Percentiles rank a stretch among this genome's conserved stretches.
These are phyloP conservation scores for Byasa hedistus DNA, from an alignment of 2,888 invertebrate genomes.

Conservation along the genomic window DNA sequence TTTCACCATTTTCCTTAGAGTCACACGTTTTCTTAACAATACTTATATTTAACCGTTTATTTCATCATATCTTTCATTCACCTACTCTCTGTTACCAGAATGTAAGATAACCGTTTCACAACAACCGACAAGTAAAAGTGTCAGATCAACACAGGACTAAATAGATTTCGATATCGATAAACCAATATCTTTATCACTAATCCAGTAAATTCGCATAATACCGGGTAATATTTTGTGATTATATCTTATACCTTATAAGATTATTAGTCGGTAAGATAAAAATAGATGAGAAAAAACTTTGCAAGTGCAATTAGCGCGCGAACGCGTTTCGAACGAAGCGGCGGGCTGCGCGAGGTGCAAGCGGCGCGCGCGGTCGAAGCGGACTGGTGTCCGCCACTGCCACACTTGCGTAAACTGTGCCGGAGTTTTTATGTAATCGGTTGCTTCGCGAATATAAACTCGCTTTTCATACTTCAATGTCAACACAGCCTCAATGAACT, in stretches of 20 bases:
- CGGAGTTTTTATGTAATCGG: slow-evolving; percentile 61
- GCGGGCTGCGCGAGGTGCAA: slow-evolving; percentile 26
- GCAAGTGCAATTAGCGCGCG: neutral
- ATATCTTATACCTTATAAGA: slow-evolving; percentile 6
- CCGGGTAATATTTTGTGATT: slow-evolving; percentile 5
- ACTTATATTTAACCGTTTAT: slow-evolving; percentile 6
- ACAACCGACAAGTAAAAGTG: slow-evolving; percentile 38
- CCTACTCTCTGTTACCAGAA: slow-evolving; percentile 13
- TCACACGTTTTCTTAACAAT: neutral
- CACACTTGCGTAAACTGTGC: slow-evolving; percentile 63
- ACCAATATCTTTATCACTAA: slow-evolving; percentile 44
- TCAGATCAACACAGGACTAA: slow-evolving; percentile 35
- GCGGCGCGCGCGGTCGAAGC: slow-evolving; percentile 39
- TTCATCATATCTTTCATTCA: slow-evolving; percentile 26
- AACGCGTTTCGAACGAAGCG: slow-evolving; percentile 24
- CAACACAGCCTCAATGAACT: slow-evolving; percentile 30
- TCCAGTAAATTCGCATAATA: slow-evolving; percentile 31
- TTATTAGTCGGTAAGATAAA: slow-evolving; percentile 6
- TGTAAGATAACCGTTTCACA: slow-evolving; percentile 42
- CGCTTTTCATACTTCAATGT: slow-evolving; percentile 43
- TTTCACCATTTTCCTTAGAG: slow-evolving; percentile 64
- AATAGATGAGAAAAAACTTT: neutral
- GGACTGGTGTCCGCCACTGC: slow-evolving; percentile 60
- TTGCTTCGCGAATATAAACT: slow-evolving; percentile 52
- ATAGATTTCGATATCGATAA: slow-evolving; percentile 45